Conservation (phyloP, 2,113 vertebrate genomes). For the Plecturocebus donacophilus region DNA sequence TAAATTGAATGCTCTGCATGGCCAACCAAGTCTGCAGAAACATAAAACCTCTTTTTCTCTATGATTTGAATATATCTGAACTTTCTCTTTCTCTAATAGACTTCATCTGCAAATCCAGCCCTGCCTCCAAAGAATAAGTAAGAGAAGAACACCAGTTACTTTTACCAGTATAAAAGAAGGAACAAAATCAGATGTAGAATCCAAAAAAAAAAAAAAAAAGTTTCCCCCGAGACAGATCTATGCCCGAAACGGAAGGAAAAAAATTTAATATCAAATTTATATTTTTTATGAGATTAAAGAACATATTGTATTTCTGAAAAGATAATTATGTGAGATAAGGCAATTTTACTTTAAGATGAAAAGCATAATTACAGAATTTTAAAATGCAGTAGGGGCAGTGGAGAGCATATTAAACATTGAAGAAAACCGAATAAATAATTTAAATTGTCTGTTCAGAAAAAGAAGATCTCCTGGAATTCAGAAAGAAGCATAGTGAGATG, state of each 20-base stretch:
- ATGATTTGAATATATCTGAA: background rate
- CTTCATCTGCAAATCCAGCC: background rate
- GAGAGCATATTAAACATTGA: conserved; percentile 74
- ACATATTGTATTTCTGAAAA: conserved; percentile 45
- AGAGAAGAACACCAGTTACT: background rate
- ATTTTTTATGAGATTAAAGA: conserved; percentile 54
- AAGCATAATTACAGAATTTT: conserved; percentile 64
- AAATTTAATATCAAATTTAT: background rate
- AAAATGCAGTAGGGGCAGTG: conserved; percentile 47
- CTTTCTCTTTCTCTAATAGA: background rate
- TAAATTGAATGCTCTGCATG: background rate
- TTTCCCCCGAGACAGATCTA: background rate
- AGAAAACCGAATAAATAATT: conserved; percentile 75
- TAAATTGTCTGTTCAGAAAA: conserved; percentile 62
- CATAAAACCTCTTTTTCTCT: background rate
- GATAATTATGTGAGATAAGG: conserved; percentile 39
- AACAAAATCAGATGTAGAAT: background rate
- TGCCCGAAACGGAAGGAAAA: conserved; percentile 20
- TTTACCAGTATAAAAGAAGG: background rate
- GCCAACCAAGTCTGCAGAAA: background rate
- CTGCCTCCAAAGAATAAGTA: background rate
- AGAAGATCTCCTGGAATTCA: conserved; percentile 65
- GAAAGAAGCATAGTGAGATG: conserved; percentile 43
- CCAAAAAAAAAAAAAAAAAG: background rate
- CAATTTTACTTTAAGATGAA: conserved; percentile 59